A percentile compares a stretch with the other conserved stretches of the same genome.
Conservation (phyloP, 2,888 invertebrate genomes). For the Eustalomyia histrio region DNA sequence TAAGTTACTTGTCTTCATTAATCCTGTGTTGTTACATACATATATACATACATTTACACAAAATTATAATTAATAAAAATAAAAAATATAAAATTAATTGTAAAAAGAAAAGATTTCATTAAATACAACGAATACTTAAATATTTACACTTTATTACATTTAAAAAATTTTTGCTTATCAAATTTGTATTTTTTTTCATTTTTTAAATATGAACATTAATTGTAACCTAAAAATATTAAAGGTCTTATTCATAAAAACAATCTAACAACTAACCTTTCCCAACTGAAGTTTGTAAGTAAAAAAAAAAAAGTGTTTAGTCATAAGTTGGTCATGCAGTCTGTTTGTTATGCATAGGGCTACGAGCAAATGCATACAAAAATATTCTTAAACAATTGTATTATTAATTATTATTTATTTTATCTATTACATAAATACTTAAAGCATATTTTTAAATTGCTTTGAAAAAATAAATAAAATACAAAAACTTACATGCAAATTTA, state of each 20-base stretch:
- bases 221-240: not conserved
- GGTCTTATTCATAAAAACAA: not conserved
- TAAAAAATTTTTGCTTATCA: constrained; percentile 44
- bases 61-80: constrained; percentile 24
- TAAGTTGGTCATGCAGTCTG: too few species aligned
- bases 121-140: constrained; percentile 74
- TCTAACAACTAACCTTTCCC: too few species aligned
- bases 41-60: not conserved
- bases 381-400: not conserved
- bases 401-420: constrained; percentile 64
- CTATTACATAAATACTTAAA: too few species aligned
- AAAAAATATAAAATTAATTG: constrained; percentile 64
- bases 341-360: too few species aligned
- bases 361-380: not conserved
- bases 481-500: not conserved
- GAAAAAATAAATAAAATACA: constrained; percentile 5
- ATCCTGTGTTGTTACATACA: constrained; percentile 1
- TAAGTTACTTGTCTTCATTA: constrained; percentile 7
- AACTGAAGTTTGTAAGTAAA: too few species aligned
- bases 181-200: constrained; percentile 30
- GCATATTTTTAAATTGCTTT: constrained; percentile 67
- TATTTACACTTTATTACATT: constrained; percentile 48
- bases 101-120: constrained; percentile 70
- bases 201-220: constrained; percentile 20
- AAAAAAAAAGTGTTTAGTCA: too few species aligned